Evolutionary conservation across 1,140 invertebrate species (phyloP), one percentile per base, ranked within the genome.

Genomic region (Dendroctonus ponderosae): DNA sequence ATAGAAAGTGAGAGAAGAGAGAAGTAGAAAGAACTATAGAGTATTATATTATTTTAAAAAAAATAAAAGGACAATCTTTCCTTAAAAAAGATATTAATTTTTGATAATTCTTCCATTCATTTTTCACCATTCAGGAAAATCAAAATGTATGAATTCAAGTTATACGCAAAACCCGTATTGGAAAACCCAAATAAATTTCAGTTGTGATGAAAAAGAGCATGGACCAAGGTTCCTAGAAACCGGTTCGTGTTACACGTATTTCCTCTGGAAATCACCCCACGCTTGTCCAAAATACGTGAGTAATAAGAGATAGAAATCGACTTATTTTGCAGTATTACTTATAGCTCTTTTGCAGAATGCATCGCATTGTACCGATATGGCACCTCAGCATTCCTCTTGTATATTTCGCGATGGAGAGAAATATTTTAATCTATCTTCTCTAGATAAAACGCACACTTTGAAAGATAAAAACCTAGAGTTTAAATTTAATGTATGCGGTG

Each of bases 201-300:
- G 6, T 15, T 66, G 63, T 50, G 52, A 49, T n/a, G 11, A 8
- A 14, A 58, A 66, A 48, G 56, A 58, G 41, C 5, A 58, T 4
- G 56, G 63, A 5, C 63, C 63, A 6, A 51, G 37, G 12, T 50
- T 66, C 51, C 0, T 39, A 37, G 5, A 6, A 52, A 52, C 50
- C 0, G n/a, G 15, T 9, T 26, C 26, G 26, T 66, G 63, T 59
- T 40, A 49, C 14, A 59, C 46, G 12, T 52, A 40, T 66, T 66
- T 66, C 26, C 4, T 42, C 7, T 66, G 63, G 63, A 49, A 11
- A 50, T 58, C 63, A 14, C 48, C 63, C 8, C 7, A 66, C 9
- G 63, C 63, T 12, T 66, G 63, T 15, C 63, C 63, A 3, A 52
- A 26, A 58, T 56, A 44, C 9, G 63, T 66, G 59, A 66, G 54